phyloP scores from a whole-genome alignment of 2,797 vertebrate species.

The Sebastes trivittatus region DNA sequence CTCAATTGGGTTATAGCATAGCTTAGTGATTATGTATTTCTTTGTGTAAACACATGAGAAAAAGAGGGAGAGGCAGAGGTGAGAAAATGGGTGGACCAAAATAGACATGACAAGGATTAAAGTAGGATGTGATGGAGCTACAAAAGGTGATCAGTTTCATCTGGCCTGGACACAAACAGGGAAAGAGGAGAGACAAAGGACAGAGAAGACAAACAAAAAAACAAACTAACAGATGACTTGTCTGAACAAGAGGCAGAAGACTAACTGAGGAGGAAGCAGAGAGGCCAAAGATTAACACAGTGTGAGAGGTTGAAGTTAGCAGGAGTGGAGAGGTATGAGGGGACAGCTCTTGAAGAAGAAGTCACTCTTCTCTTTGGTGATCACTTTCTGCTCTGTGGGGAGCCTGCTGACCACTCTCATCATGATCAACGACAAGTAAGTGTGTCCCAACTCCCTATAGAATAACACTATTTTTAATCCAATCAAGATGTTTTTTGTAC shows the following conservation, averaged over 20 bases:
- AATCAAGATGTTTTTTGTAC: background rate
- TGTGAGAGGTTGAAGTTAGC: slow-evolving; percentile 12
- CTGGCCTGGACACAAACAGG: no score
- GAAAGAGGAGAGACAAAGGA: no score
- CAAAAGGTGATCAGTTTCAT: no score
- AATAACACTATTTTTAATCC: background rate
- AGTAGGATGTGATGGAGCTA: no score
- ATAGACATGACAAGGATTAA: no score
- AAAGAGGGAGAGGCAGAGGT: no score
- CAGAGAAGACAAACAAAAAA: no score
- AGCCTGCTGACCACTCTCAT: slow-evolving; percentile 61
- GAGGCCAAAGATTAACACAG: background rate
- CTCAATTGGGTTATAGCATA: no score
- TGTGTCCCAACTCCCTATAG: background rate
- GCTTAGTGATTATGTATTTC: no score
- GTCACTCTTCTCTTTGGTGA: slow-evolving; percentile 46
- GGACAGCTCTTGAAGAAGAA: slow-evolving; percentile 22
- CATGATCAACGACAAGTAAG: slow-evolving; percentile 62
- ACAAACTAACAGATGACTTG: no score
- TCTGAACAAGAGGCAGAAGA: background rate
- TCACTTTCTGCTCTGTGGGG: slow-evolving; percentile 56
- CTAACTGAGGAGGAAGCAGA: background rate
- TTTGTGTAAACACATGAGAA: no score
- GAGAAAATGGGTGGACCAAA: no score
- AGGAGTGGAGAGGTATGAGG: slow-evolving; percentile 58